Evolutionary conservation across 2,888 invertebrate species (phyloP), one percentile per base, ranked within the genome.

Genomic region (Pasiphila rectangulata): DNA sequence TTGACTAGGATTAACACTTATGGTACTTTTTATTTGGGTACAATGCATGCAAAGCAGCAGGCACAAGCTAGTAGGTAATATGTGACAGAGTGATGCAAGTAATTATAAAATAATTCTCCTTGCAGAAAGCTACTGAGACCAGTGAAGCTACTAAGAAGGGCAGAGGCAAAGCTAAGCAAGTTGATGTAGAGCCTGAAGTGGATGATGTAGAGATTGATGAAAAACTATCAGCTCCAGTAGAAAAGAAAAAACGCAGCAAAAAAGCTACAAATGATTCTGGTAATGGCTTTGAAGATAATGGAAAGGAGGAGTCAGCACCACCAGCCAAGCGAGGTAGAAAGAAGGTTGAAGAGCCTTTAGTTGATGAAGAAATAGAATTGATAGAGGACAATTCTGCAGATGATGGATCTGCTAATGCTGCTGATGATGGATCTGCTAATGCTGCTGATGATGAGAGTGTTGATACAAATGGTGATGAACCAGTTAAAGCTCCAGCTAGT

Each of bases 61-160:
- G n/a, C n/a, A n/a, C n/a, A n/a, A n/a, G n/a, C n/a, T n/a, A n/a
- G n/a, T n/a, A n/a, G n/a, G n/a, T n/a, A n/a, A n/a, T n/a, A n/a
- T n/a, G n/a, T n/a, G n/a, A n/a, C n/a, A n/a, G n/a, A n/a, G n/a
- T n/a, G n/a, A n/a, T n/a, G n/a, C n/a, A n/a, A n/a, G n/a, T n/a
- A n/a, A n/a, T n/a, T n/a, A n/a, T n/a, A n/a, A n/a, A n/a, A n/a
- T n/a, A n/a, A n/a, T 16, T 2, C 30, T 30, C 4, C 51, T 79
- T 79, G 34, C 83, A 87, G 87, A 87, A 87, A 77, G 61, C 75
- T 54, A 68, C 72, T 52, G 83, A 83, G 56, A 68, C 73, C 55
- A 75, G 53, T 68, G 84, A 80, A 61, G 79, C 64, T 40, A 67
- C 82, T 17, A 82, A 82, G 67, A 85, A 82, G 58, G 79, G 79